Conservation (phyloP, 2,888 invertebrate species). For the Sesia apiformis region DNA sequence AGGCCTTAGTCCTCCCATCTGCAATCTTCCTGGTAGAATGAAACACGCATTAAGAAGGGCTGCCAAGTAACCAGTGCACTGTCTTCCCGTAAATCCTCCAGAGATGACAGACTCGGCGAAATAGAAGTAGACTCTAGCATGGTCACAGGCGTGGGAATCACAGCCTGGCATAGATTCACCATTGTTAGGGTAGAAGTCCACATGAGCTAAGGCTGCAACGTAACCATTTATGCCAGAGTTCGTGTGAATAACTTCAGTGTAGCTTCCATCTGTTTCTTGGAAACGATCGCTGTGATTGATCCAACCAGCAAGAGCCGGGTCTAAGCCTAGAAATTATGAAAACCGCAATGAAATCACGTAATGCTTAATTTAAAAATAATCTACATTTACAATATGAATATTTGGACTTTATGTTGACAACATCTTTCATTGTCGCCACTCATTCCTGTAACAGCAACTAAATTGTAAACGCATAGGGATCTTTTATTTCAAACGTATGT, state of each 20-base stretch:
- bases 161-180: slow-evolving; percentile 52
- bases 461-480: no score
- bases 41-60: slow-evolving; percentile 33
- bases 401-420: no score
- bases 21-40: slow-evolving; percentile 26
- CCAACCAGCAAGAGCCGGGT: slow-evolving; percentile 48
- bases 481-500: no score
- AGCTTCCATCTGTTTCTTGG: slow-evolving; percentile 30
- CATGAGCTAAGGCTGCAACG: slow-evolving; percentile 32
- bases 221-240: slow-evolving; percentile 44
- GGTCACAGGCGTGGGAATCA: slow-evolving; percentile 37
- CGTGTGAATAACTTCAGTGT: slow-evolving; percentile 52
- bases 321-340: slow-evolving; percentile 27
- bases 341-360: no score
- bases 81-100: slow-evolving; percentile 40
- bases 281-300: slow-evolving; percentile 37
- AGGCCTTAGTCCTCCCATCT: slow-evolving; percentile 43
- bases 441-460: no score
- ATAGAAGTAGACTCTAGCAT: slow-evolving; percentile 37
- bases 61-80: slow-evolving; percentile 37
- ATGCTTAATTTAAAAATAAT: no score
- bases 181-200: slow-evolving; percentile 51
- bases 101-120: slow-evolving; percentile 39
- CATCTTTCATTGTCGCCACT: no score
- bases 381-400: no score